These are phyloP conservation scores for Ceratina japonica DNA, from an alignment of 1,140 invertebrate species.

Conservation along the genomic window DNA sequence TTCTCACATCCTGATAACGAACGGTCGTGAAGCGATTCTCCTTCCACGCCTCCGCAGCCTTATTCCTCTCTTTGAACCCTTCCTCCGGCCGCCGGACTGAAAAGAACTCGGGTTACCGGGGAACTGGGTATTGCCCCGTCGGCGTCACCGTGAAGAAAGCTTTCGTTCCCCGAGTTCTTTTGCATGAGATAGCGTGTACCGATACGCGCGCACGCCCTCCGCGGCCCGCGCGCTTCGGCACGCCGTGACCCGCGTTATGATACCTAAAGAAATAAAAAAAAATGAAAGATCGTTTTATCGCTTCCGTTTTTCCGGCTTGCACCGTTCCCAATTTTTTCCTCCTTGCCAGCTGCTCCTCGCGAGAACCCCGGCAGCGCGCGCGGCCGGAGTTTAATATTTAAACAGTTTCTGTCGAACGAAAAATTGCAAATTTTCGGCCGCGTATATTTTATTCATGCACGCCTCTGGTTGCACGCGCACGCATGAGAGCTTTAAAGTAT, in stretches of 20 bases:
- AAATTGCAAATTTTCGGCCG: slow-evolving; percentile 13
- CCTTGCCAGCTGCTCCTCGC: not conserved
- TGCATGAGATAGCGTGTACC: not conserved
- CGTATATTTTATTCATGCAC: slow-evolving; percentile 26
- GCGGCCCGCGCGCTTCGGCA: not conserved
- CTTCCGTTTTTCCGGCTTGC: not conserved
- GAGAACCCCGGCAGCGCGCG: too few relatives aligned
- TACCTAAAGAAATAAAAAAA: not conserved
- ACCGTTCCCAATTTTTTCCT: not conserved
- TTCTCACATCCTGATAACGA: slow-evolving; percentile 67
- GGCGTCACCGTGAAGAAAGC: slow-evolving; percentile 18
- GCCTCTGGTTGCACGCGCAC: not conserved
- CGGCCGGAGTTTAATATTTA: slow-evolving; percentile 7
- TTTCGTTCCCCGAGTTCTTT: slow-evolving; percentile 5
- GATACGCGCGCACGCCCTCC: not conserved
- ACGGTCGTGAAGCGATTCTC: slow-evolving; percentile 51
- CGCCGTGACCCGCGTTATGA: not conserved
- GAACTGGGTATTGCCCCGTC: slow-evolving; percentile 30
- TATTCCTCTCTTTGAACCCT: slow-evolving; percentile 45
- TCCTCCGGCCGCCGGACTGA: not conserved
- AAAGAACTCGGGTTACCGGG: slow-evolving; percentile 44
- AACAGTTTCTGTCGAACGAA: slow-evolving; percentile 9
- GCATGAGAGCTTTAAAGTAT: slow-evolving; percentile 6
- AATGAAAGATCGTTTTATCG: slow-evolving; percentile 5
- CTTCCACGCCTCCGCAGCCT: slow-evolving; percentile 1